Evolutionary conservation across 2,113 vertebrate species (phyloP).

Genomic region (Bos javanicus): DNA sequence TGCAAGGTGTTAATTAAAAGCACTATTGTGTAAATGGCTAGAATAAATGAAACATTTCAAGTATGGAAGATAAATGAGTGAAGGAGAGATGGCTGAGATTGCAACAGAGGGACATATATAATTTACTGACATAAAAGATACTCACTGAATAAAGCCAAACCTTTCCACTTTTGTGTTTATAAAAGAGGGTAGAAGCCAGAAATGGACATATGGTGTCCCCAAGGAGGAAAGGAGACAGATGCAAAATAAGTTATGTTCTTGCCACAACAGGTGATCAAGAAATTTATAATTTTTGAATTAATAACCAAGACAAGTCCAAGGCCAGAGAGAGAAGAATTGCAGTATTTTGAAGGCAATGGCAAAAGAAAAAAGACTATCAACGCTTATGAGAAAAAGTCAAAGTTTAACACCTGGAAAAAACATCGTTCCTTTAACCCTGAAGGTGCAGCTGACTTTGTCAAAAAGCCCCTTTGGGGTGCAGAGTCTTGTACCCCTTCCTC

Average conservation of each 20-base stretch:
- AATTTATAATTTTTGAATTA: slow-evolving; percentile 61
- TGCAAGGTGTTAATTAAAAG: slow-evolving; percentile 40
- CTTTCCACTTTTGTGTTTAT: slow-evolving; percentile 63
- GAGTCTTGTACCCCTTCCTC: background rate
- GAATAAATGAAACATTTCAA: slow-evolving; percentile 61
- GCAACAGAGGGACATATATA: background rate
- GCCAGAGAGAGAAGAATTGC: background rate
- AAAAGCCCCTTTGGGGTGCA: background rate
- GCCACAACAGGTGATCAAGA: slow-evolving; percentile 73
- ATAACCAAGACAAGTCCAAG: slow-evolving; percentile 54
- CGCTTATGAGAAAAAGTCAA: slow-evolving; percentile 25
- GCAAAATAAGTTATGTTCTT: slow-evolving; percentile 62
- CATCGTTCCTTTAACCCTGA: slow-evolving; percentile 16
- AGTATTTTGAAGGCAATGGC: slow-evolving; percentile 40
- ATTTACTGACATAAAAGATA: slow-evolving; percentile 58
- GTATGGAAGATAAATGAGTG: slow-evolving; percentile 18
- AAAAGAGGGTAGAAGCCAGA: slow-evolving; percentile 62
- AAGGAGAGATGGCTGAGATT: slow-evolving; percentile 18
- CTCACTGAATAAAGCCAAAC: slow-evolving; percentile 63
- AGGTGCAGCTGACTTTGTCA: background rate
- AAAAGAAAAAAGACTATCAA: slow-evolving; percentile 32
- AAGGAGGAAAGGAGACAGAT: slow-evolving; percentile 55
- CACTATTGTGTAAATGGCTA: background rate
- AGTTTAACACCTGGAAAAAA: slow-evolving; percentile 61
- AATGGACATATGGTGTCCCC: slow-evolving; percentile 66